Evolutionary conservation across 2,888 invertebrate species (phyloP), one percentile per base, ranked within the genome.

Genomic region (Drosophila pseudotakahashii): DNA sequence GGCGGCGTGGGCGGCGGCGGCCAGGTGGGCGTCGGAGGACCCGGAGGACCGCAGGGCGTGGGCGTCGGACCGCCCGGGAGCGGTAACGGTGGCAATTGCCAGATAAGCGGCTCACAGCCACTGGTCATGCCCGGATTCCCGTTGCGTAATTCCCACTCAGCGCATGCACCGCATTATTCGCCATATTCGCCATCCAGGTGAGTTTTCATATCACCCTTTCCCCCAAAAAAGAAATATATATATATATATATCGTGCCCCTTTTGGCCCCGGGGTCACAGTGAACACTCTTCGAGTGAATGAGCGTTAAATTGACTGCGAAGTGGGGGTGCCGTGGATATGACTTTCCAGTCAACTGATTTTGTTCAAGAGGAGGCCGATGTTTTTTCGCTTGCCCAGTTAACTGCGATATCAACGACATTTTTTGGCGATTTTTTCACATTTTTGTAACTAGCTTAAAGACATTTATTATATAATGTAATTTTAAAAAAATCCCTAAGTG

Each of bases 101-200:
- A 95, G 92, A 94, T 94, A 79, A 94, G 92, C 82, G 94, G 94
- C 84, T 95, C 94, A 91, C 94, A 95, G 91, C 95, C 96, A 60
- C 94, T 97, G 92, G 97, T 97, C 87, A 96, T 97, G 96, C 96
- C 97, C 68, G 97, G 96, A 90, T 97, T 97, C 93, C 97, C 97
- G 52, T 94, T 96, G 87, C 94, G 96, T 74, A 93, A 94, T 79
- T 93, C 94, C 88, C 93, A 93, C 90, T 93, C 93, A 90, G 93
- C 93, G 77, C 93, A 94, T 89, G 95, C 96, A 91, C 95, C 96
- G 87, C 96, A 96, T 92, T 96, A 97, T 89, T 96, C 96, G 92
- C 97, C 97, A 79, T 97, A 97, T 93, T 97, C 97, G 89, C 97
- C 97, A 91, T 97, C 97, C 91, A 95, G 97, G 92, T 92, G 90